phyloP scores from a whole-genome alignment of 2,113 vertebrate genomes.

The Bucco capensis region DNA sequence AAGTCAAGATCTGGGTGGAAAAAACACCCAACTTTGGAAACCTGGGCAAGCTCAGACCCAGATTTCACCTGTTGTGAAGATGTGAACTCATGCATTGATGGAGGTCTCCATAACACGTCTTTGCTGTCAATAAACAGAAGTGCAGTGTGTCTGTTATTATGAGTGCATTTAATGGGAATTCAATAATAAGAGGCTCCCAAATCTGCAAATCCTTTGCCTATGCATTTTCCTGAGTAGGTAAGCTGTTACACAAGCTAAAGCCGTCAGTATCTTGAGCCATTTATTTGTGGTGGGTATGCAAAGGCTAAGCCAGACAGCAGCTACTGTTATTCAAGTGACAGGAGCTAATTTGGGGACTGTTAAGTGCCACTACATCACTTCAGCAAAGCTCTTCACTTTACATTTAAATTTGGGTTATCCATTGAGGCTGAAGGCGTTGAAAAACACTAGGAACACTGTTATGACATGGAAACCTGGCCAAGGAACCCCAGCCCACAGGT shows the following conservation, averaged over 20 bases:
- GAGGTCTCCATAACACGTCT: not conserved
- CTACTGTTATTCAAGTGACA: not conserved
- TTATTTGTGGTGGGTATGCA: fast-evolving
- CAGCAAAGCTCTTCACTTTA: not conserved
- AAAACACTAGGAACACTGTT: fast-evolving
- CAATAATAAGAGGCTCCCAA: not conserved
- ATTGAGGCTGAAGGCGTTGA: not conserved
- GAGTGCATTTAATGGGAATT: not conserved
- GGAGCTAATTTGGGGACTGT: not conserved
- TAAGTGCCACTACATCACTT: not conserved
- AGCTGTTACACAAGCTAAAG: not conserved
- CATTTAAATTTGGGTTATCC: not conserved
- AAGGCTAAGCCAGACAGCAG: not conserved
- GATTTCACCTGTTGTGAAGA: not conserved
- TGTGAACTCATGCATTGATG: fast-evolving
- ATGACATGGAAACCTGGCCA: not conserved
- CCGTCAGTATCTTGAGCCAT: not conserved
- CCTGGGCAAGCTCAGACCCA: not conserved
- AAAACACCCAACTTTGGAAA: not conserved
- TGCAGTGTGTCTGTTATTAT: not conserved
- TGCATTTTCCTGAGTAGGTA: not conserved
- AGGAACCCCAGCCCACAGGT: not conserved
- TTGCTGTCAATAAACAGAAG: not conserved
- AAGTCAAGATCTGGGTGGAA: not conserved
- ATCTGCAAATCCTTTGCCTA: not conserved